Conservation (phyloP, 2,113 vertebrate genomes). For the Bothrops jararaca region DNA sequence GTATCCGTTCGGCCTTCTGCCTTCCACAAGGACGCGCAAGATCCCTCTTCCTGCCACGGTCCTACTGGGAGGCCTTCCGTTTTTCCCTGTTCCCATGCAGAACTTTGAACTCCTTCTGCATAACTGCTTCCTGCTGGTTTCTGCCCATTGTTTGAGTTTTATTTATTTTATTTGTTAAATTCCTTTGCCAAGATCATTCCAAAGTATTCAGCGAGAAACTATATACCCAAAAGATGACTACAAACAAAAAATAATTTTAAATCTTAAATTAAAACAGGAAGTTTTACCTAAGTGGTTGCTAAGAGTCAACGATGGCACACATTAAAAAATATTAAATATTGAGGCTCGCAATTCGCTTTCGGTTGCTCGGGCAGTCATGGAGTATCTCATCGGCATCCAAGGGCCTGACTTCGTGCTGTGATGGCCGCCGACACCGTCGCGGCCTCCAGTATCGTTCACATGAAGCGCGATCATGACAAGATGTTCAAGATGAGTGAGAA, state of each 20-base stretch:
- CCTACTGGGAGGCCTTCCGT: background rate
- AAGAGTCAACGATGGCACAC: background rate
- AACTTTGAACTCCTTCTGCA: background rate
- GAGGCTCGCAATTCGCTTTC: too few species aligned
- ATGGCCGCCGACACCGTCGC: too few species aligned
- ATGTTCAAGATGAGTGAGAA: conserved; percentile 99
- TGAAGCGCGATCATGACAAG: conserved; percentile 97
- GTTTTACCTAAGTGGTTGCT: background rate
- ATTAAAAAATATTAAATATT: too few species aligned
- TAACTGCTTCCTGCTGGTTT: background rate
- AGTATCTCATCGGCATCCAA: too few species aligned
- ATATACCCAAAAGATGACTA: background rate
- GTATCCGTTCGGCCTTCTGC: background rate
- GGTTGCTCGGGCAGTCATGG: too few species aligned
- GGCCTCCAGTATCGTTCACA: too few species aligned
- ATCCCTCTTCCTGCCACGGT: background rate
- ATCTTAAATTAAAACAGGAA: background rate
- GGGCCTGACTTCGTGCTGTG: too few species aligned
- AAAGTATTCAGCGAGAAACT: background rate
- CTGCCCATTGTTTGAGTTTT: background rate
- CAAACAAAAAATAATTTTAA: background rate
- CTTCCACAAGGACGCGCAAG: background rate
- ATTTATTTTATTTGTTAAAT: background rate
- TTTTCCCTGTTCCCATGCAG: background rate
- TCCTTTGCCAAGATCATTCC: background rate